A percentile compares a stretch with the other conserved stretches of the same genome.
Conservation (phyloP, 2,113 vertebrate species). For the Anoura caudifer region DNA sequence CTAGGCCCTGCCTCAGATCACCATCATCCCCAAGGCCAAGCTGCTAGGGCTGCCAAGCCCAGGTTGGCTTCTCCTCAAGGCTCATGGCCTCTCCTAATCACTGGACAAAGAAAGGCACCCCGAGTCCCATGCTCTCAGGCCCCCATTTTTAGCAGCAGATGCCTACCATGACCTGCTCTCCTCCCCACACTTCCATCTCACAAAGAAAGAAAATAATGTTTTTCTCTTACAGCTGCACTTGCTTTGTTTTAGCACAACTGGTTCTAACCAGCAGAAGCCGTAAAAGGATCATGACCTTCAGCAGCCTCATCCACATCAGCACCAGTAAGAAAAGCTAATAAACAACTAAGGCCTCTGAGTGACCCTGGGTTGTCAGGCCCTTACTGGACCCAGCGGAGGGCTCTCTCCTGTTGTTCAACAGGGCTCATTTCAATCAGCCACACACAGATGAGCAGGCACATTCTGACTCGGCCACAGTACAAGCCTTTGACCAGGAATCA, state of each 20-base stretch:
- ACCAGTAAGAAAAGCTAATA: not conserved
- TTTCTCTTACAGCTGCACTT: not conserved
- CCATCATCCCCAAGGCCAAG: not conserved
- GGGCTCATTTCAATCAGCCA: not conserved
- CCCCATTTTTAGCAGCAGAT: not conserved
- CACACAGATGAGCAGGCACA: not conserved
- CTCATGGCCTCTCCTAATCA: not conserved
- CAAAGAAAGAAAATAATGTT: not conserved
- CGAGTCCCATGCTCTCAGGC: not conserved
- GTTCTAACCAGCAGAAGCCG: not conserved
- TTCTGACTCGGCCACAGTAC: not conserved
- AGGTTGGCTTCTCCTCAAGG: not conserved
- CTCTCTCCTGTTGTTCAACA: not conserved
- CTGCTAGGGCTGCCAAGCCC: not conserved
- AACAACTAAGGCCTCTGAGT: not conserved
- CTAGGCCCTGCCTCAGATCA: not conserved
- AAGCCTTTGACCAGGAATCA: not conserved
- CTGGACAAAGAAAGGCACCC: not conserved
- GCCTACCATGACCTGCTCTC: not conserved
- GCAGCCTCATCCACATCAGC: not conserved
- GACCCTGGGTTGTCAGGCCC: not conserved
- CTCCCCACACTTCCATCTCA: not conserved
- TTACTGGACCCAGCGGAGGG: not conserved
- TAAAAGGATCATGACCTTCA: not conserved
- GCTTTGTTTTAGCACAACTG: not conserved